These are phyloP conservation scores for Euphydryas editha DNA, from an alignment of 2,888 invertebrate species.

Conservation along the genomic window DNA sequence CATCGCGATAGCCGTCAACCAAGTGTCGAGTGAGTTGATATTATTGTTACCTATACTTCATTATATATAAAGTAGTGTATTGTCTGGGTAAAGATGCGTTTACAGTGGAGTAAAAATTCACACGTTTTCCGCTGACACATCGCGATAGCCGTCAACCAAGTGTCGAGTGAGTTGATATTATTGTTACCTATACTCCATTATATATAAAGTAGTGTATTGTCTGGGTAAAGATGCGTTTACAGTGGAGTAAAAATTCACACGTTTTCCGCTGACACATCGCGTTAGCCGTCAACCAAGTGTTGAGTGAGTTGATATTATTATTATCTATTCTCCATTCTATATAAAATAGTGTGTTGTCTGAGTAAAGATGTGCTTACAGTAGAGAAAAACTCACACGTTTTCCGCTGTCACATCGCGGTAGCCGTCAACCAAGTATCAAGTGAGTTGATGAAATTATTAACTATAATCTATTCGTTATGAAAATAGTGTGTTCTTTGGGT, in stretches of 20 bases:
- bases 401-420: constrained; percentile 96
- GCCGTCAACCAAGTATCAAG: constrained; percentile 92
- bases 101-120: no score
- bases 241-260: no score
- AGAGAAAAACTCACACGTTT: no score
- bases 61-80: no score
- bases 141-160: constrained; percentile 94
- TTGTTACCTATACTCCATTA: no score
- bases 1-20: constrained; percentile 94
- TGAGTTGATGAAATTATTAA: constrained; percentile 74
- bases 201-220: no score
- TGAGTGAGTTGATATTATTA: constrained; percentile 84
- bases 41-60: no score
- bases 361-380: background rate
- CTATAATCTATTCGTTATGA: no score
- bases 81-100: background rate
- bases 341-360: background rate
- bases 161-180: constrained; percentile 85
- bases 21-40: constrained; percentile 86
- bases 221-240: background rate
- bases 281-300: constrained; percentile 93
- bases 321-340: no score
- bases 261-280: constrained; percentile 97
- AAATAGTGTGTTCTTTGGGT: background rate
- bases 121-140: constrained; percentile 98